phyloP scores from a whole-genome alignment of 2,113 vertebrate species.

The Paramormyrops kingsleyae region DNA sequence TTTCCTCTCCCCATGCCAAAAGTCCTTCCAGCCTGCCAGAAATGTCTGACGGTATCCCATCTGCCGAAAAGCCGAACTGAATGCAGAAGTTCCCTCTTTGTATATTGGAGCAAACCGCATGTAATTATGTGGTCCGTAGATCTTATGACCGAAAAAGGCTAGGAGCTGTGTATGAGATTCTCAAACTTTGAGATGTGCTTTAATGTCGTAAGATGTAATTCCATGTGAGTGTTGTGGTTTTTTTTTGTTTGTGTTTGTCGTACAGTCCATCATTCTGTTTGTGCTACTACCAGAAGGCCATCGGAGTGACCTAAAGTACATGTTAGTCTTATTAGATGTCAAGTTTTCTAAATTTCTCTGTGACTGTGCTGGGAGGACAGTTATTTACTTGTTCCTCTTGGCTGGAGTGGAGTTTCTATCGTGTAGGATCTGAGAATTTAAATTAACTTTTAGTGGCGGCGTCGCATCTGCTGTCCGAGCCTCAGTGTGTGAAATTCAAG shows the following conservation, averaged over 20 bases:
- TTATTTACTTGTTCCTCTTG: neutral
- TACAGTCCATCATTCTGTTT: neutral
- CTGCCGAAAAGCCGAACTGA: neutral
- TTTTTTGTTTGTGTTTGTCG: neutral
- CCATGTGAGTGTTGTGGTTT: neutral
- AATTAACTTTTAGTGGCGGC: neutral
- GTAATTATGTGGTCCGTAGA: neutral
- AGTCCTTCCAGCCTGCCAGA: neutral
- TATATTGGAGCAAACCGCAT: neutral
- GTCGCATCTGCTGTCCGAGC: neutral
- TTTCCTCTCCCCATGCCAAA: neutral
- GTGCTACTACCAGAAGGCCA: neutral
- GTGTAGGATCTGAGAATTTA: neutral
- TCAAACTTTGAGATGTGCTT: neutral
- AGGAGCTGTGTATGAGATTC: neutral
- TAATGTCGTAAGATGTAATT: neutral
- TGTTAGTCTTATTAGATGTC: neutral
- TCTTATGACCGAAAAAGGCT: neutral
- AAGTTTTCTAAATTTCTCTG: neutral
- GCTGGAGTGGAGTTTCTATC: neutral
- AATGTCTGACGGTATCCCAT: neutral
- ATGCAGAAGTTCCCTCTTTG: neutral
- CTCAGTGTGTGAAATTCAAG: neutral
- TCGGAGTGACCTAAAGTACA: neutral
- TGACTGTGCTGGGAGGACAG: neutral